Base-by-base conservation (phyloP, 2,113 vertebrate genomes). In the Thunnus thynnus region DNA sequence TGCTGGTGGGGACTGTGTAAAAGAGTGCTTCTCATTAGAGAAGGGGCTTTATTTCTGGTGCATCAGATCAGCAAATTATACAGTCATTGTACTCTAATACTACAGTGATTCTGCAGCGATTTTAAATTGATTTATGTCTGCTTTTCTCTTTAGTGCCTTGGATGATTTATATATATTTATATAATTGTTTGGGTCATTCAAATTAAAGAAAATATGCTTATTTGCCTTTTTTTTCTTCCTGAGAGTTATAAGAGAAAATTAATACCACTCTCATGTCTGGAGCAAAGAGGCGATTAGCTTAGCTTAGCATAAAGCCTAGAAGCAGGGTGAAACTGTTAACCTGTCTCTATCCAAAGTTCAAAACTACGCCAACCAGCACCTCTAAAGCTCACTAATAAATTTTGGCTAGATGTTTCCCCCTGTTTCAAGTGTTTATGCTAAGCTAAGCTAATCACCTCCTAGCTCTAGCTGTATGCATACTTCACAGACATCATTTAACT, bases 1-100 rank as follows among this genome's bases (percentile, higher is more conserved):
- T 61, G 82, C 66, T 71, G 48, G 18, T 73, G 58, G 62, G 30
- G 72, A 83, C 65, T 65, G 30, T 52, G 71, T 74, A 25, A 71
- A 44, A 56, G 63, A 73, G 47, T 44, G 18, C 67, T 75, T 62
- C 17, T 76, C 13, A 48, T 7, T 56, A 22, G 18, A 76, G 14
- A 70, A 14, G 12, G 13, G 30, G 1, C 0, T 64, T 72, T 54
- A 36, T 41, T 66, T 85, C n/a, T 36, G 41, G 36, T 16, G 13
- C 44, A 54, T 44, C 13, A 52, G 9, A 78, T 69, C 4, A 32
- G 50, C 70, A 9, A 13, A 75, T 69, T 58, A 64, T 32, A 50
- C 47, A 50, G 27, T 48, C 17, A 48, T 14, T 58, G 44, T 18
- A 7, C 58, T 77, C 7, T 57, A 36, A 46, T 56, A 17, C 72